Conservation (phyloP, 2,888 invertebrate species). For the Acrobasis repandana region DNA sequence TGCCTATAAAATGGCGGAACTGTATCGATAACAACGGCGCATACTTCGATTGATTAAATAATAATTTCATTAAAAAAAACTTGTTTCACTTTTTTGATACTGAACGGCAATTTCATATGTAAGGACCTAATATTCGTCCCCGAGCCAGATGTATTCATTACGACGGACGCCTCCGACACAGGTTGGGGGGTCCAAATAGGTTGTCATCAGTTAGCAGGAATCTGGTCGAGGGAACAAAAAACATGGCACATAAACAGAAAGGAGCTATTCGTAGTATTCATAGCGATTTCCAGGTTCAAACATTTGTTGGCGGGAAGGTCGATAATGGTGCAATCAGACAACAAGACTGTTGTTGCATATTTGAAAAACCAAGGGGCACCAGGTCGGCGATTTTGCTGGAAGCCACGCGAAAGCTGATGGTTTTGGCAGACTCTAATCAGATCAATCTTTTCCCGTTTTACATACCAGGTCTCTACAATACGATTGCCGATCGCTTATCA, state of each 20-base stretch:
- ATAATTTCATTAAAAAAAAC: too few relatives aligned
- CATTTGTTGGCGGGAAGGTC: not conserved
- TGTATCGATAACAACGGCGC: too few relatives aligned
- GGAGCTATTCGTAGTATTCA: constrained; percentile 32
- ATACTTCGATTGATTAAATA: too few relatives aligned
- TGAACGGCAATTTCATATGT: too few relatives aligned
- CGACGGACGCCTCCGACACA: too few relatives aligned
- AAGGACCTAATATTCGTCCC: too few relatives aligned
- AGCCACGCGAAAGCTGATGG: not conserved
- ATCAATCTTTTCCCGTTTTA: not conserved
- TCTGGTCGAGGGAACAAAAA: constrained; percentile 29
- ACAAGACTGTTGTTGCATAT: not conserved
- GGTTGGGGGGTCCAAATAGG: constrained; percentile 22
- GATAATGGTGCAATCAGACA: not conserved
- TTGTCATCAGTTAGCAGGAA: constrained; percentile 4
- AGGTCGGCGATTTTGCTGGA: not conserved
- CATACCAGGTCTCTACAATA: not conserved
- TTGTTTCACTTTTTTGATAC: too few relatives aligned
- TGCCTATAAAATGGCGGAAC: too few relatives aligned
- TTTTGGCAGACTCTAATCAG: not conserved
- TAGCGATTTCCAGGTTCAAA: constrained; percentile 21
- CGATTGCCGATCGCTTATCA: not conserved
- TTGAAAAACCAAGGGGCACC: not conserved
- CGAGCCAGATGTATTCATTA: too few relatives aligned
- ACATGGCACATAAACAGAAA: constrained; percentile 38